Percentiles rank a stretch among this genome's conserved stretches.
Evolutionary conservation across 2,797 vertebrate species (phyloP).

Genomic region (Sebastes alutus): DNA sequence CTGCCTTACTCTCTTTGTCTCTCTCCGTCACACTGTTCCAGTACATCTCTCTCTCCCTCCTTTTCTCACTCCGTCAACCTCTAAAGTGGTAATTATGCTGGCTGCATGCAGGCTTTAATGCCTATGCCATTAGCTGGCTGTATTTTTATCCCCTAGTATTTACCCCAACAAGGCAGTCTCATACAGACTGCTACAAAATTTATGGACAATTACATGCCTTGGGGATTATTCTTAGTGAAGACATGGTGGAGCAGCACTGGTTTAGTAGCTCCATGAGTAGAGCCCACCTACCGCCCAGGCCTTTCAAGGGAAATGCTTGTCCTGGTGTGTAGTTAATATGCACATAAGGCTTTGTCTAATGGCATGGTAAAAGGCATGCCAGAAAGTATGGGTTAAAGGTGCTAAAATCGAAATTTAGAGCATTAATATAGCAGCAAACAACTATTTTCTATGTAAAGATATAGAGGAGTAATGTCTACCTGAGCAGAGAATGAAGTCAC

Average conservation of each 20-base stretch:
- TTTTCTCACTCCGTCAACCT: conserved; percentile 62
- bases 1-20: conserved; percentile 37
- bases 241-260: conserved; percentile 30
- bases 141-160: conserved; percentile 73
- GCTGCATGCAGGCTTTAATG: conserved; percentile 70
- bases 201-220: conserved; percentile 58
- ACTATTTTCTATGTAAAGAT: neutral
- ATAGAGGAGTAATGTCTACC: neutral
- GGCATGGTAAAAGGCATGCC: neutral
- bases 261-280: conserved; percentile 19
- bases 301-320: conserved; percentile 7
- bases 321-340: neutral
- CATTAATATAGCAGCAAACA: neutral
- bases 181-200: conserved; percentile 44
- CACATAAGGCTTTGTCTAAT: neutral
- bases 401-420: neutral
- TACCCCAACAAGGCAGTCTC: conserved; percentile 58
- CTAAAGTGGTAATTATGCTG: conserved; percentile 68
- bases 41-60: conserved; percentile 6
- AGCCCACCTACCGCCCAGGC: conserved; percentile 9
- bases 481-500: neutral
- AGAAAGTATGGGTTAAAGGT: neutral
- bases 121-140: conserved; percentile 68
- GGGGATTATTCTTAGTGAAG: conserved; percentile 56
- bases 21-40: conserved; percentile 3